Evolutionary conservation across 2,113 vertebrate genomes (phyloP).

Genomic region (Mastomys coucha): DNA sequence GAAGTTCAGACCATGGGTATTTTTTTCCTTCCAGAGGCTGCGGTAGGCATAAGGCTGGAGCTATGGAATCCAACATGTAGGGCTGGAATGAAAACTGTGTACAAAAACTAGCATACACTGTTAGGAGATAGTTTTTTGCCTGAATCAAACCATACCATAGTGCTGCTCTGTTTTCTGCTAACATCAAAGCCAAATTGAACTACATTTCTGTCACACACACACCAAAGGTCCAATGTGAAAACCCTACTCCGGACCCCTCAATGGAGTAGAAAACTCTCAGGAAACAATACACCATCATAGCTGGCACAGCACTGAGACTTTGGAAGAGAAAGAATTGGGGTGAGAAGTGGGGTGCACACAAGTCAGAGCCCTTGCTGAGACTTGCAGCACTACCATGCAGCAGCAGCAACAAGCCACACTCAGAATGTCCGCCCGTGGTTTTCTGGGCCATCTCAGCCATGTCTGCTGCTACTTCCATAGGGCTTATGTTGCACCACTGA

Average conservation of each 20-base stretch:
- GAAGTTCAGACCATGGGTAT: not conserved
- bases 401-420: not conserved
- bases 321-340: not conserved
- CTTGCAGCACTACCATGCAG: too few relatives aligned
- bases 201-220: not conserved
- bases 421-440: not conserved
- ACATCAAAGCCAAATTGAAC: not conserved
- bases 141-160: not conserved
- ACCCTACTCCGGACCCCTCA: not conserved
- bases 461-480: not conserved
- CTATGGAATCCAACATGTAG: not conserved
- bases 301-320: not conserved
- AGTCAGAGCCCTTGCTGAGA: not conserved
- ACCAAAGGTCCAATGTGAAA: not conserved
- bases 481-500: rapidly evolving
- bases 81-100: not conserved
- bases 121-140: not conserved
- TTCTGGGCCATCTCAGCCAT: not conserved
- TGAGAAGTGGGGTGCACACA: not conserved
- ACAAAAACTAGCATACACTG: not conserved
- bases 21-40: not conserved
- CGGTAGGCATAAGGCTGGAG: not conserved
- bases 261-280: not conserved
- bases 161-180: not conserved
- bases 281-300: not conserved